Base-by-base conservation (phyloP, 2,113 vertebrate species). In the Zootoca vivipara region DNA sequence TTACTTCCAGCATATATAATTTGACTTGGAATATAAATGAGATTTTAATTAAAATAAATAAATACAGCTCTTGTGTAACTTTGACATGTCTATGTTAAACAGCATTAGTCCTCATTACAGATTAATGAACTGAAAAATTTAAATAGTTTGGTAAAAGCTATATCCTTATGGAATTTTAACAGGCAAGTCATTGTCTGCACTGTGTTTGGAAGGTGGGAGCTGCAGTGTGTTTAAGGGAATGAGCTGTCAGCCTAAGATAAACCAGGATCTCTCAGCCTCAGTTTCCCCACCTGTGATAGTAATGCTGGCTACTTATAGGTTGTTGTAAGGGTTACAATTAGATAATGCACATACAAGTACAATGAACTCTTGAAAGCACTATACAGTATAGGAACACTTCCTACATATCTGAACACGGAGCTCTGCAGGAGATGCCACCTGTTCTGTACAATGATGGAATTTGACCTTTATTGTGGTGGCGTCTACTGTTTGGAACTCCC, bases 91-190 rank as follows among this genome's bases (percentile, higher is more conserved):
- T 83, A 52, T 62, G 30, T 67, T 35, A 91, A 94, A 92, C 83
- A 89, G 81, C 84, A 62, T 56, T 77, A 85, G 42, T 80, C 90
- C 64, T 85, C 86, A 93, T 93, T 93, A 87, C 85, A 62, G 81
- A 88, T 89, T 93, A 94, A 93, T 91, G 93, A 91, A 82, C 87
- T 93, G 86, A 75, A 92, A 94, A 93, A 94, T 91, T 93, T 92
- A 40, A 91, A 87, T 91, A 91, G 62, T 90, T 86, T 67, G 89
- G 33, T 84, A 93, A 93, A 93, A 94, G 58, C 24, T 33, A 86
- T 89, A 86, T 89, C 3, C 90, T 92, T 92, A 58, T 56, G 90
- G 9, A 88, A 33, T 84, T 84, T 56, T 72, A 84, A 56, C 18
- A 9, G 15, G n/a, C 75, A 78, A 78, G 40, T 26, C 81, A 65